These are phyloP conservation scores for Aethina tumida DNA, from an alignment of 1,140 invertebrate genomes.

Conservation along the genomic window DNA sequence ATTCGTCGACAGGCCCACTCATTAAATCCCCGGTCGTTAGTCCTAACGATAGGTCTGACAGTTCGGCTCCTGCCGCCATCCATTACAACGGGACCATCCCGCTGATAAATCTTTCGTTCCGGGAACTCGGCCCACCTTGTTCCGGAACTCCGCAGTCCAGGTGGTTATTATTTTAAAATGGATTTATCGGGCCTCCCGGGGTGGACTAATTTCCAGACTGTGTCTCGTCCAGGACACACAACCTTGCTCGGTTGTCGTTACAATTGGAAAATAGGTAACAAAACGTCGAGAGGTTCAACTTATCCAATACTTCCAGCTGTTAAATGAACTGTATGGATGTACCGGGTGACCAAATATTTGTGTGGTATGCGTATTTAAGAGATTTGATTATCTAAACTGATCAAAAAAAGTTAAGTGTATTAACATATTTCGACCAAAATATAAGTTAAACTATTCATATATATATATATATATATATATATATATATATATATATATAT, in stretches of 20 bases:
- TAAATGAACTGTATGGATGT: too few species aligned
- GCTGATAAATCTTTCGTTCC: conserved; percentile 9
- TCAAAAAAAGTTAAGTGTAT: too few species aligned
- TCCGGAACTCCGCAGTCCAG: neutral
- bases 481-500: too few species aligned
- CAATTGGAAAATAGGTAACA: neutral
- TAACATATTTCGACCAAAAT: too few species aligned
- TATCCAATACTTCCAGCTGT: too few species aligned
- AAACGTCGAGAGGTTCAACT: neutral
- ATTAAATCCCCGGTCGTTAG: conserved; percentile 17
- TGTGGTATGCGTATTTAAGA: too few species aligned
- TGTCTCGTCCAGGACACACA: neutral
- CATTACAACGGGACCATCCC: conserved; percentile 9
- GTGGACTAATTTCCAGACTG: neutral
- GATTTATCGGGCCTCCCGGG: neutral
- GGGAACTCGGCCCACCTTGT: neutral
- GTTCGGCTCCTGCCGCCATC: conserved; percentile 10
- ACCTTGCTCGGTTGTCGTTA: conserved; percentile 1
- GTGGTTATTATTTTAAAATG: neutral
- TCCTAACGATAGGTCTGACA: conserved; percentile 10
- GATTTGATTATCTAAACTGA: too few species aligned
- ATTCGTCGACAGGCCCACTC: conserved; percentile 14
- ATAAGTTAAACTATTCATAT: too few species aligned
- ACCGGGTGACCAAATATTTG: too few species aligned
- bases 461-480: too few species aligned